Evolutionary conservation across 2,797 vertebrate genomes (phyloP).

Genomic region (Thaleichthys pacificus): DNA sequence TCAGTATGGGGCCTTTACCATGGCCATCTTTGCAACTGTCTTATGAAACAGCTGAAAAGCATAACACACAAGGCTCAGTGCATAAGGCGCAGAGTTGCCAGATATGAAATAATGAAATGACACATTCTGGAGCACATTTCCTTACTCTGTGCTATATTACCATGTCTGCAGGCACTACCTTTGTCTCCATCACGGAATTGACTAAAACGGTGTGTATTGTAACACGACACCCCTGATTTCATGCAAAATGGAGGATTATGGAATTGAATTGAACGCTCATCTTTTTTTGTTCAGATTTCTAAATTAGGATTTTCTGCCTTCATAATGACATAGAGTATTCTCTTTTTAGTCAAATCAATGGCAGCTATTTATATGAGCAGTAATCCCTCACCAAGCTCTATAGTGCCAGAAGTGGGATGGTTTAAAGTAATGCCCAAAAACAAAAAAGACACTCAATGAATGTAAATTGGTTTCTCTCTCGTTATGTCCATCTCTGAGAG

Average conservation of each 20-base stretch:
- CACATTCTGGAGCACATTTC: constrained; percentile 60
- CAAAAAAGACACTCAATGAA: constrained; percentile 64
- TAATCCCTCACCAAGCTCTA: constrained; percentile 74
- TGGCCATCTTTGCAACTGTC: constrained; percentile 23
- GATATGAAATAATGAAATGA: constrained; percentile 69
- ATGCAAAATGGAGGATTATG: constrained; percentile 80
- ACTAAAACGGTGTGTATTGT: constrained; percentile 77
- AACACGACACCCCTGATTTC: constrained; percentile 79
- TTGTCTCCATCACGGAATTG: constrained; percentile 76
- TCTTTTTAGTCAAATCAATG: constrained; percentile 79
- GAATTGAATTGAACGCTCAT: constrained; percentile 74
- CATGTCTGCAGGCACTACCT: constrained; percentile 76
- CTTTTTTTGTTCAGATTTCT: constrained; percentile 79
- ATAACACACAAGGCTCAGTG: constrained; percentile 31
- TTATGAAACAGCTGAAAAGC: constrained; percentile 44
- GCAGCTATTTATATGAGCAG: constrained; percentile 80
- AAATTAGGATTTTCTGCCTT: constrained; percentile 84
- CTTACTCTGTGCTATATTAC: constrained; percentile 60
- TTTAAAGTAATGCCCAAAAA: constrained; percentile 74
- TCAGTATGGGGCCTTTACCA: constrained; percentile 19
- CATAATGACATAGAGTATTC: constrained; percentile 78
- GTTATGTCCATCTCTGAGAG: constrained; percentile 58
- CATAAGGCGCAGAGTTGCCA: constrained; percentile 60
- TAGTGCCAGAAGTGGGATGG: constrained; percentile 71
- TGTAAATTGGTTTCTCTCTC: constrained; percentile 65